phyloP scores from a whole-genome alignment of 2,888 invertebrate genomes.

The Xiphydria camelus region DNA sequence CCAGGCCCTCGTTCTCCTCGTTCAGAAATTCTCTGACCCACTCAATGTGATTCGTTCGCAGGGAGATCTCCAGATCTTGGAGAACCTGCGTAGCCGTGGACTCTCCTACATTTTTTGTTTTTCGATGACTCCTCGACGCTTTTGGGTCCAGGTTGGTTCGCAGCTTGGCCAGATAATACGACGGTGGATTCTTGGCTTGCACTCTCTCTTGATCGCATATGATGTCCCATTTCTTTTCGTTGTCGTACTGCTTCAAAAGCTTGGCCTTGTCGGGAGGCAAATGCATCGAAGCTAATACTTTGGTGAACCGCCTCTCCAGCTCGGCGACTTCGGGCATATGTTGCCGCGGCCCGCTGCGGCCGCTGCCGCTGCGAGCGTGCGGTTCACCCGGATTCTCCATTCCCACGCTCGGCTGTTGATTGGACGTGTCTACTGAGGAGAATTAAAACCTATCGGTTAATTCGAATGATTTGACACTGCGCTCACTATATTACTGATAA shows the following conservation, averaged over 20 bases:
- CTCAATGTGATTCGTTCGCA: conserved; percentile 99
- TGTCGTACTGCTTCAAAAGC: conserved; percentile 91
- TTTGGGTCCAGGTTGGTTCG: conserved; percentile 95
- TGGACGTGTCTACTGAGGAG: too few species aligned
- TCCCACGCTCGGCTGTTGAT: conserved; percentile 40
- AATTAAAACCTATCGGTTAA: too few species aligned
- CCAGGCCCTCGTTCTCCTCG: conserved; percentile 93
- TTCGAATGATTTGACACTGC: too few species aligned
- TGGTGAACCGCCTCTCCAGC: conserved; percentile 90
- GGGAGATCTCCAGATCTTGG: conserved; percentile 96
- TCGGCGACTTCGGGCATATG: conserved; percentile 93
- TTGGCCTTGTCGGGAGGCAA: conserved; percentile 98
- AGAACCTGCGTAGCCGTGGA: conserved; percentile 98
- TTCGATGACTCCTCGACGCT: conserved; percentile 92
- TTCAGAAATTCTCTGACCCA: conserved; percentile 99
- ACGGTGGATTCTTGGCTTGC: conserved; percentile 96
- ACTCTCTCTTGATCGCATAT: conserved; percentile 99
- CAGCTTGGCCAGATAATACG: conserved; percentile 94
- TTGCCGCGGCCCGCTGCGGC: conserved; percentile 67
- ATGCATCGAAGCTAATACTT: conserved; percentile 98
- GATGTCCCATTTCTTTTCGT: conserved; percentile 99
- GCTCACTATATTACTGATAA: too few species aligned
- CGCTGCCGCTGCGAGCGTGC: conserved; percentile 65
- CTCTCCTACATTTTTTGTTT: conserved; percentile 95
- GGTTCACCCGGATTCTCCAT: conserved; percentile 25